Conservation (phyloP, 2,113 vertebrate genomes). For the Bettongia penicillata region DNA sequence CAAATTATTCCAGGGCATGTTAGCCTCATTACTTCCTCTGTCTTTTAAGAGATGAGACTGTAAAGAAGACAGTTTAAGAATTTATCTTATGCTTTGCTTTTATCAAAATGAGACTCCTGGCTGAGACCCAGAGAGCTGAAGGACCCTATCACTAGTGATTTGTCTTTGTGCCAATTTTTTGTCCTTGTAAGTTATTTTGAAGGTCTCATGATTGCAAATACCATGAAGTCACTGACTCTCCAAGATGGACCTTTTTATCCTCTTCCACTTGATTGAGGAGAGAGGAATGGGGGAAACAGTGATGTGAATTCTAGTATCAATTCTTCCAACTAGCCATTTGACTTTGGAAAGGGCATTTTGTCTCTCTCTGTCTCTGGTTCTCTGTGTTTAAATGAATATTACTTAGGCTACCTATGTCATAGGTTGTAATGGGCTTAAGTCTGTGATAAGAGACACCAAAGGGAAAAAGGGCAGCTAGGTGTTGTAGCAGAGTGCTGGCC, state of each 20-base stretch:
- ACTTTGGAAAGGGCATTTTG: conserved; percentile 14
- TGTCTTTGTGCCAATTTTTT: conserved; percentile 27
- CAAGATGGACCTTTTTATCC: conserved; percentile 38
- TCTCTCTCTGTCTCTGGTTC: background rate
- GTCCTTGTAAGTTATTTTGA: conserved; percentile 42
- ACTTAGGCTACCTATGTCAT: background rate
- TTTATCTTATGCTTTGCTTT: conserved; percentile 40
- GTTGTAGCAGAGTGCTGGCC: background rate
- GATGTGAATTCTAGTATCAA: background rate
- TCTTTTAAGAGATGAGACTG: conserved; percentile 26
- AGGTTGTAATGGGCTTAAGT: background rate
- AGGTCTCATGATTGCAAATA: conserved; percentile 41
- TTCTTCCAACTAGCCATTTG: background rate
- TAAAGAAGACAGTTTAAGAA: conserved; percentile 9
- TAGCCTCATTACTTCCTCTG: background rate
- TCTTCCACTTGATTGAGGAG: background rate
- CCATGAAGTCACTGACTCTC: conserved; percentile 15
- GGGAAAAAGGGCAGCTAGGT: background rate
- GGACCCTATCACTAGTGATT: background rate
- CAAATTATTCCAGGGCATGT: conserved; percentile 33
- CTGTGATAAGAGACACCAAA: background rate
- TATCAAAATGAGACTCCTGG: conserved; percentile 49
- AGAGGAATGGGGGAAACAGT: background rate
- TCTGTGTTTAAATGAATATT: background rate
- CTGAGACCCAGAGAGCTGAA: conserved; percentile 7